A percentile compares a stretch with the other conserved stretches of the same genome.
phyloP scores from a whole-genome alignment of 2,113 vertebrate species.

The Hiodon alosoides region DNA sequence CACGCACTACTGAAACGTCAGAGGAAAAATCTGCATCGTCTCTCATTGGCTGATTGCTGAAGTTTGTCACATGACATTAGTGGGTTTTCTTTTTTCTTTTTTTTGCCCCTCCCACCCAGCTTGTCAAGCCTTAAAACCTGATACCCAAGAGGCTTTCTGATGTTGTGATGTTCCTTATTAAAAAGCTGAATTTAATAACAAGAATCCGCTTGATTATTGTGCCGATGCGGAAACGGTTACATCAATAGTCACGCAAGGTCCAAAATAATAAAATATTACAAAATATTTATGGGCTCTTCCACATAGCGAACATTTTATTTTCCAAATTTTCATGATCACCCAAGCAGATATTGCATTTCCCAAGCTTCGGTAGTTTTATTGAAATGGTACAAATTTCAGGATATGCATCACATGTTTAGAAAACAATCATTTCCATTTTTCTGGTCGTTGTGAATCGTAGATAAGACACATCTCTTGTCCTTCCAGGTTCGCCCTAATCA shows the following conservation, averaged over 20 bases:
- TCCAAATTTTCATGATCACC: background rate
- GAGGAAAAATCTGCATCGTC: too few relatives aligned
- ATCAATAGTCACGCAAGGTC: background rate
- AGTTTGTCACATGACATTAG: too few relatives aligned
- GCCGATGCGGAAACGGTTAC: too few relatives aligned
- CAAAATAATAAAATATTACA: background rate
- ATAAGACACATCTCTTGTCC: conserved; percentile 64
- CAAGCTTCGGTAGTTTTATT: conserved; percentile 36
- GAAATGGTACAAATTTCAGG: conserved; percentile 58
- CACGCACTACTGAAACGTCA: too few relatives aligned
- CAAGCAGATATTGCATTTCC: conserved; percentile 45
- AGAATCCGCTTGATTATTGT: too few relatives aligned
- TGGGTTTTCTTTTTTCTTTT: background rate
- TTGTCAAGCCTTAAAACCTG: too few relatives aligned
- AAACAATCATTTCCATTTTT: conserved; percentile 69
- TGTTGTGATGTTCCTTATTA: too few relatives aligned
- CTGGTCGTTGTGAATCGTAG: conserved; percentile 63
- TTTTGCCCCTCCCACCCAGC: too few relatives aligned
- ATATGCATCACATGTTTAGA: conserved; percentile 59
- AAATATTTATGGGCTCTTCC: background rate
- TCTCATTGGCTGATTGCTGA: too few relatives aligned
- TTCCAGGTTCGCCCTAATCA: conserved; percentile 48
- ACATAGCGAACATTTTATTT: background rate
- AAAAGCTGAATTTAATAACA: too few relatives aligned
- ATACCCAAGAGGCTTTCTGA: too few relatives aligned